Percentiles rank a stretch among this genome's conserved stretches.
phyloP scores from a whole-genome alignment of 1,140 invertebrate species.

The Nasonia longicornis region DNA sequence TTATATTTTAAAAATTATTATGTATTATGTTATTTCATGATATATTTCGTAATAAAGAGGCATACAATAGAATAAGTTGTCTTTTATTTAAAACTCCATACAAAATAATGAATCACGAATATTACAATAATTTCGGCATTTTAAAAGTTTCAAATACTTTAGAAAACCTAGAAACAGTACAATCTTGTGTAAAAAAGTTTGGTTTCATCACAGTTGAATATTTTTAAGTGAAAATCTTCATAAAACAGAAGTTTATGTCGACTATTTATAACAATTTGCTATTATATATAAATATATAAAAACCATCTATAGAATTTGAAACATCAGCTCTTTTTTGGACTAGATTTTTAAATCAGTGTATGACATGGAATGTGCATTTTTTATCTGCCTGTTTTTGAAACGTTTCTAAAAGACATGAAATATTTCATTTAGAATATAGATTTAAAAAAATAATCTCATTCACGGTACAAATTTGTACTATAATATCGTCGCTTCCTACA shows the following conservation, averaged over 20 bases:
- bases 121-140: not conserved
- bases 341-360: not conserved
- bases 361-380: not conserved
- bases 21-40: constrained; percentile 23
- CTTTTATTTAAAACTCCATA: constrained; percentile 15
- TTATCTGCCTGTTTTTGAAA: not conserved
- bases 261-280: not conserved
- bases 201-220: constrained; percentile 11
- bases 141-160: not conserved
- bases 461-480: not conserved
- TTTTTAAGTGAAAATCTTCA: constrained; percentile 1
- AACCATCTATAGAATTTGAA: not conserved
- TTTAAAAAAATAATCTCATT: not conserved
- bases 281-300: not conserved
- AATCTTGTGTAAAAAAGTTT: not conserved
- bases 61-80: constrained; percentile 15
- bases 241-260: not conserved
- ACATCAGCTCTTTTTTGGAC: not conserved
- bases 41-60: constrained; percentile 35
- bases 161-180: not conserved
- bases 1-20: constrained; percentile 2
- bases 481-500: not conserved
- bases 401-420: not conserved
- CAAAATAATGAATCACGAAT: not conserved
- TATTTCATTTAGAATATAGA: too few relatives aligned